A percentile compares a stretch with the other conserved stretches of the same genome.
Conservation (phyloP, 2,797 vertebrate species). For the Sebastes trivittatus region DNA sequence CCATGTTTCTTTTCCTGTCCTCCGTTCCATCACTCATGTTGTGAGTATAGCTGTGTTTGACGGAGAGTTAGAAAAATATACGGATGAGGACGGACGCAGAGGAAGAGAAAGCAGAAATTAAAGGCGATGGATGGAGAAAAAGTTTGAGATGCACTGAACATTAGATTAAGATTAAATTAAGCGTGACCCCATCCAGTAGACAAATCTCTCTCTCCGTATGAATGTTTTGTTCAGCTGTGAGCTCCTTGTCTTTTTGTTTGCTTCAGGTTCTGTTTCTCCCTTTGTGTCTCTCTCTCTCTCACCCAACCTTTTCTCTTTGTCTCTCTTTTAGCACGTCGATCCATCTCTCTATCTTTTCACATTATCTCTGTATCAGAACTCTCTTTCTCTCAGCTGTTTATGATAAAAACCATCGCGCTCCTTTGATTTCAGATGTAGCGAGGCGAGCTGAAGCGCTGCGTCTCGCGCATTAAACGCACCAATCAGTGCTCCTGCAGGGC, state of each 20-base stretch:
- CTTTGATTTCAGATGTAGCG: slow-evolving; percentile 30
- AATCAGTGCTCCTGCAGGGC: slow-evolving; percentile 21
- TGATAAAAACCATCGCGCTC: slow-evolving; percentile 5
- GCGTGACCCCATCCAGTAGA: not conserved
- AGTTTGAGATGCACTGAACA: not conserved
- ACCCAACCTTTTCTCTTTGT: not conserved
- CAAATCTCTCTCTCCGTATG: not conserved
- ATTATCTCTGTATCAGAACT: not conserved
- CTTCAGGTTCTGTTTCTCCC: no score
- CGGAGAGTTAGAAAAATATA: not conserved
- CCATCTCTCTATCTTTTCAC: slow-evolving; percentile 2
- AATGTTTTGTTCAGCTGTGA: not conserved
- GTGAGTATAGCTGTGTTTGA: not conserved
- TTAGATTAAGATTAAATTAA: slow-evolving; percentile 12
- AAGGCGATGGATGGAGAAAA: not conserved
- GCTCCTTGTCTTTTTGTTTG: not conserved
- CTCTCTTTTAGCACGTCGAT: not conserved
- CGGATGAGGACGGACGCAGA: not conserved
- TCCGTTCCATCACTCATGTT: not conserved
- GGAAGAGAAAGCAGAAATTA: not conserved
- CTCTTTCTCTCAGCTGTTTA: slow-evolving; percentile 14
- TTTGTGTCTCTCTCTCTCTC: not conserved
- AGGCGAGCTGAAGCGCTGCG: not conserved
- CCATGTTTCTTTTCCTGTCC: not conserved
- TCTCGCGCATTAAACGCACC: slow-evolving; percentile 33